phyloP scores from a whole-genome alignment of 2,888 invertebrate genomes.

The Odontothrips loti region DNA sequence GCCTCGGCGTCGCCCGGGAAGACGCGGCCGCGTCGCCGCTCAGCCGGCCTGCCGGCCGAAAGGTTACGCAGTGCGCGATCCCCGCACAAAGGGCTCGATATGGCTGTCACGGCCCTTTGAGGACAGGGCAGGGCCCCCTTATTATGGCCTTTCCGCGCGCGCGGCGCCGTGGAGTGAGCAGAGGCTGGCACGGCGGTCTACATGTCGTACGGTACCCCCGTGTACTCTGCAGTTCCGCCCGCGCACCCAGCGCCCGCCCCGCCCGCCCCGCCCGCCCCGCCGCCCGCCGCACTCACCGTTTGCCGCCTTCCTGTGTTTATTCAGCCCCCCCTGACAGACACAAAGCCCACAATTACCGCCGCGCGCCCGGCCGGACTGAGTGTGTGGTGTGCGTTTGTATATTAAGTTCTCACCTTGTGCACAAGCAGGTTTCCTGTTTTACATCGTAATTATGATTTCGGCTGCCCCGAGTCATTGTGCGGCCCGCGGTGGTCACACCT shows the following conservation, averaged over 20 bases:
- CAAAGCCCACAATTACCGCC: background rate
- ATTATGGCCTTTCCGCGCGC: background rate
- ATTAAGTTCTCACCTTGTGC: background rate
- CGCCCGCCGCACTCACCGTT: background rate
- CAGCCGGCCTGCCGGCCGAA: background rate
- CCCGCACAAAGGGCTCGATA: too few relatives aligned
- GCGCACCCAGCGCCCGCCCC: too few relatives aligned
- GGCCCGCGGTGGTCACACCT: background rate
- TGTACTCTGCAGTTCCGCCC: too few relatives aligned
- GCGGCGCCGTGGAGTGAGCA: background rate
- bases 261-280: background rate
- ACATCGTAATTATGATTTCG: conserved; percentile 17
- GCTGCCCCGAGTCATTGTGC: background rate
- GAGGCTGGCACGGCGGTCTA: too few relatives aligned
- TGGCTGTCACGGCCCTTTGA: background rate
- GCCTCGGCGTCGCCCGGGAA: background rate
- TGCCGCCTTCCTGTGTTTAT: conserved; percentile 11
- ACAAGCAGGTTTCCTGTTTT: background rate
- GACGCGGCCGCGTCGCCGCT: background rate
- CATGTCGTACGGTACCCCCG: too few relatives aligned
- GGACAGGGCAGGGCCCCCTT: background rate
- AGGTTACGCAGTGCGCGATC: background rate
- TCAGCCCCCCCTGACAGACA: background rate
- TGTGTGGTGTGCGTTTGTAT: background rate
- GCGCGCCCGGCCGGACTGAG: background rate